phyloP scores from a whole-genome alignment of 1,140 invertebrate species.

The Prorops nasuta region DNA sequence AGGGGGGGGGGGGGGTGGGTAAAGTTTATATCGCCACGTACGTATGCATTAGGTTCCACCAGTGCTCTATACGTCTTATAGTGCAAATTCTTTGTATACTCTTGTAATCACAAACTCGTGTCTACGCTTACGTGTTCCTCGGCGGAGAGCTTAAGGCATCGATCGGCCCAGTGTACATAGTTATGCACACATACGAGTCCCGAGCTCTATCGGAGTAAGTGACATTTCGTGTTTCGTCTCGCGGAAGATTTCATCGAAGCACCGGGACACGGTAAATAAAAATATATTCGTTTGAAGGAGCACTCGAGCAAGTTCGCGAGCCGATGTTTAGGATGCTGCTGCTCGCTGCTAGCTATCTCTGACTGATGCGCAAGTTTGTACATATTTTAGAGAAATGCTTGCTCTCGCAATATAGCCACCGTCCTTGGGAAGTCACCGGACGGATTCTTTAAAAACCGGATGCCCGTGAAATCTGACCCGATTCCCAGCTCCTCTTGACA shows the following conservation, averaged over 20 bases:
- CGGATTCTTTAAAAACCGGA: no score
- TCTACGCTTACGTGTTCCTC: neutral
- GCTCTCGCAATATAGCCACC: no score
- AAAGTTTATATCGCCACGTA: neutral
- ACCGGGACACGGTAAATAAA: constrained; percentile 28
- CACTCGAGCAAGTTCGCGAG: constrained; percentile 7
- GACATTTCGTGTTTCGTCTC: constrained; percentile 32
- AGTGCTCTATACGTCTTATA: no score
- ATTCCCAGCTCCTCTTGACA: no score
- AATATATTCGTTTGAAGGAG: constrained; percentile 31
- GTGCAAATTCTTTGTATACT: neutral
- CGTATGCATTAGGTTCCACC: neutral
- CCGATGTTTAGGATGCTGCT: no score
- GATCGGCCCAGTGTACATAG: neutral
- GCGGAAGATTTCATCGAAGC: constrained; percentile 25
- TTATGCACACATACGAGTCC: neutral
- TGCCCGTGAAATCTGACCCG: no score
- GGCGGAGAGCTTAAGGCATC: neutral
- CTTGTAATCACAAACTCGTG: constrained; percentile 10
- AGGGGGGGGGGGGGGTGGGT: neutral
- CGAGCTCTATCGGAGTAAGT: constrained; percentile 28
- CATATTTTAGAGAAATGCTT: no score
- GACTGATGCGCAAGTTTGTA: no score
- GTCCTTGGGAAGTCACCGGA: no score
- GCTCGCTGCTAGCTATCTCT: no score